Conservation (phyloP, 1,140 invertebrate species). For the Drosophila carrolli region DNA sequence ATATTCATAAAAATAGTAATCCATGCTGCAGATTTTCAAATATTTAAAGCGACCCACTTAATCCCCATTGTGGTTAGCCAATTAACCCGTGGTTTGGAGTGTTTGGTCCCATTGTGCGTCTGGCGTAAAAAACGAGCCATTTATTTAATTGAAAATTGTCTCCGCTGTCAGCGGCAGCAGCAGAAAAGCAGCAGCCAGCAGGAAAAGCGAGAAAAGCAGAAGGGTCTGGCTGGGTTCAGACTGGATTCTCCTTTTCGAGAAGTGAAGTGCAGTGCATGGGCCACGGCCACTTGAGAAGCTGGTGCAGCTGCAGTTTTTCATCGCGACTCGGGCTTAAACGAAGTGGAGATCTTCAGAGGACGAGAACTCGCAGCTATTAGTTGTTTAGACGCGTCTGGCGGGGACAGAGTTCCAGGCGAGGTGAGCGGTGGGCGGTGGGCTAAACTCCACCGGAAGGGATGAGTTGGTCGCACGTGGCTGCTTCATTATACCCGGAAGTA, state of each 20-base stretch:
- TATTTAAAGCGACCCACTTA: conserved; percentile 18
- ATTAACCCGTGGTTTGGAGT: conserved; percentile 27
- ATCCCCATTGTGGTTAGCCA: conserved; percentile 33
- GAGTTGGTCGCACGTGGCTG: conserved; percentile 60
- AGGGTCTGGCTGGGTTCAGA: conserved; percentile 29
- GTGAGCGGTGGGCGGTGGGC: background rate
- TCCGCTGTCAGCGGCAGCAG: conserved; percentile 69
- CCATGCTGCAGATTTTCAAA: background rate
- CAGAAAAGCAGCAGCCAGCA: conserved; percentile 30
- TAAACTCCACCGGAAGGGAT: conserved; percentile 13
- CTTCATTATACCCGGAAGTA: conserved; percentile 79
- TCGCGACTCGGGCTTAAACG: conserved; percentile 26
- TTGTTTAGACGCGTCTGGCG: conserved; percentile 71
- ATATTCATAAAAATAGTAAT: conserved; percentile 5
- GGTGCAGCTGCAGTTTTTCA: conserved; percentile 67
- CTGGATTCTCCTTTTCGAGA: conserved; percentile 15
- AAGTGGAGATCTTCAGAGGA: conserved; percentile 66
- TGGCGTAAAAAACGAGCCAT: conserved; percentile 69
- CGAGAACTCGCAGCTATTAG: conserved; percentile 65
- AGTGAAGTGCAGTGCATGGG: conserved; percentile 14
- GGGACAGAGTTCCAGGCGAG: conserved; percentile 18
- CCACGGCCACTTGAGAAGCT: conserved; percentile 38
- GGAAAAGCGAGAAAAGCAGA: conserved; percentile 47
- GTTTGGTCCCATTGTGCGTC: conserved; percentile 56
- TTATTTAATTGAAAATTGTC: conserved; percentile 82